A percentile compares a stretch with the other conserved stretches of the same genome.
Evolutionary conservation across 2,888 invertebrate species (phyloP).

Genomic region (Hemaris fuciformis): DNA sequence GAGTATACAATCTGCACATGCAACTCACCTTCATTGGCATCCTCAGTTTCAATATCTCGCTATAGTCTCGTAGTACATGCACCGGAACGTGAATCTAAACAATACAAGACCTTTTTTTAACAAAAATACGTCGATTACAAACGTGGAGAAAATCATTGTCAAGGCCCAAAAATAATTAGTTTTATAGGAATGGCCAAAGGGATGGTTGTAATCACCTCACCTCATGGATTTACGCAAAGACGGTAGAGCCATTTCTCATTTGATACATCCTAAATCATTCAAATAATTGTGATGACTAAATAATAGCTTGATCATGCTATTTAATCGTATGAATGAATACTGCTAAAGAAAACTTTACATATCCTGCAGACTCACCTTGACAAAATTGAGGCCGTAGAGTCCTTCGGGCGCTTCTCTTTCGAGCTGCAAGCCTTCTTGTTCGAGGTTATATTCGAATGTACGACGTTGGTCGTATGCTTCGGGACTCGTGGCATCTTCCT

Average conservation of each 20-base stretch:
- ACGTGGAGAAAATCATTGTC: neutral
- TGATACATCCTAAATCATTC: too few relatives aligned
- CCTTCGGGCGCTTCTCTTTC: constrained; percentile 86
- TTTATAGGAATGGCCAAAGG: too few relatives aligned
- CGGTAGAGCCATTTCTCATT: too few relatives aligned
- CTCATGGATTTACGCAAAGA: too few relatives aligned
- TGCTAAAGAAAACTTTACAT: too few relatives aligned
- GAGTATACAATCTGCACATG: neutral
- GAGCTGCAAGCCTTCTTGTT: constrained; percentile 87
- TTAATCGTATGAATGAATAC: too few relatives aligned
- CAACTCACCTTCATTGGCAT: constrained; percentile 93
- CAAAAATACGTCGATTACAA: neutral
- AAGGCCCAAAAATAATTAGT: too few relatives aligned
- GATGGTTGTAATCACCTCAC: too few relatives aligned
- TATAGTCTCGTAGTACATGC: constrained; percentile 91
- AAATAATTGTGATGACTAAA: too few relatives aligned
- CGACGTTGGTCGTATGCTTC: constrained; percentile 75
- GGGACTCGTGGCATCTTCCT: constrained; percentile 72
- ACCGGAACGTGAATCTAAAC: constrained; percentile 91
- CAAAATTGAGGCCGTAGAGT: constrained; percentile 85
- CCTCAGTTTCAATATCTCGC: constrained; percentile 94
- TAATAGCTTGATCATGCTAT: too few relatives aligned
- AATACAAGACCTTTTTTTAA: neutral
- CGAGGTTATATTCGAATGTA: constrained; percentile 87
- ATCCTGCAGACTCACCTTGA: constrained; percentile 80